These are phyloP conservation scores for Trididemnum nubilum DNA, from an alignment of 23 tunicate species.

Conservation along the genomic window DNA sequence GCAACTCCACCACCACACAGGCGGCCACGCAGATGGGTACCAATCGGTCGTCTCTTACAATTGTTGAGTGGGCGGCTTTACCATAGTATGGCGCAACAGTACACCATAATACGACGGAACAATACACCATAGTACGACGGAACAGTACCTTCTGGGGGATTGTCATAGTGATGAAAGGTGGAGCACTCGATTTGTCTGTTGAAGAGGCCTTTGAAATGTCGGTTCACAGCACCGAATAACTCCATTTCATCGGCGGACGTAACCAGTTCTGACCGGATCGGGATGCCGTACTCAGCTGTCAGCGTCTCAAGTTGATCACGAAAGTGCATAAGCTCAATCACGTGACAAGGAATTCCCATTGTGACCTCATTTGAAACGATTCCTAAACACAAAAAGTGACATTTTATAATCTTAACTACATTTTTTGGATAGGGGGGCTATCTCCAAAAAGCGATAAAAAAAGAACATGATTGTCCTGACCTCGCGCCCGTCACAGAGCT, in stretches of 20 bases:
- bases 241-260: conserved; percentile 97
- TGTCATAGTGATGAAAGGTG: conserved; percentile 76
- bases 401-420: no score
- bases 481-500: no score
- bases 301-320: conserved; percentile 67
- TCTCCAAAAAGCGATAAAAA: no score
- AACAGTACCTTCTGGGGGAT: conserved; percentile 80
- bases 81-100: no score
- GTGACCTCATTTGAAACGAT: conserved; percentile 86
- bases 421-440: background rate
- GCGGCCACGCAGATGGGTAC: no score
- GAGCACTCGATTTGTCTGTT: conserved; percentile 63
- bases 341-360: conserved; percentile 55
- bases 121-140: no score
- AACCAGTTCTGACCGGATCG: conserved; percentile 52
- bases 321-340: conserved; percentile 51
- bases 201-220: conserved; percentile 68
- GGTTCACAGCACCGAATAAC: conserved; percentile 83
- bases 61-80: no score
- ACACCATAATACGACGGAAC: no score
- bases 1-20: no score
- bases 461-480: no score
- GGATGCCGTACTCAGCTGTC: conserved; percentile 68
- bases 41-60: no score
- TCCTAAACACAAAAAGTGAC: conserved; percentile 28